phyloP scores from a whole-genome alignment of 1,140 invertebrate genomes.

The Heliconius himera region DNA sequence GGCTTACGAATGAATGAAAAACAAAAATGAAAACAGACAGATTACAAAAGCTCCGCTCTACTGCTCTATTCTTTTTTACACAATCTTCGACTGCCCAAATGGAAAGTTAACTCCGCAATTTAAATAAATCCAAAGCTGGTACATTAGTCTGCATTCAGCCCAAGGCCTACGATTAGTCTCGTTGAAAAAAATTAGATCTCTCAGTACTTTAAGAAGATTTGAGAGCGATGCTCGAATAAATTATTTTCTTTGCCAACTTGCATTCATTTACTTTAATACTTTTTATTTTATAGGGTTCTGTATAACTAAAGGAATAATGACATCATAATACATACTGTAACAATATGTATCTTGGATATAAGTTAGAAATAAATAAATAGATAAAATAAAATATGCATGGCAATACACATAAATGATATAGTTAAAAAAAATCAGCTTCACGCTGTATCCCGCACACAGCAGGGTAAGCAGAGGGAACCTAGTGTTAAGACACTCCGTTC shows the following conservation, averaged over 20 bases:
- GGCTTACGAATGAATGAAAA: not conserved
- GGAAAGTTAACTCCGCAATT: constrained; percentile 23
- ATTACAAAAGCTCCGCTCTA: not conserved
- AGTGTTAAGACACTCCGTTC: too few species aligned
- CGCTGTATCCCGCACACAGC: too few species aligned
- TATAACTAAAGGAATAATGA: not conserved
- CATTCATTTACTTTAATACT: not conserved
- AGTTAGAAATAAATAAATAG: too few species aligned
- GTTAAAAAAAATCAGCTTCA: too few species aligned
- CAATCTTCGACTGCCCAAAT: constrained; percentile 11
- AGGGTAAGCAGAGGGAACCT: too few species aligned
- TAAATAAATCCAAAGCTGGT: constrained; percentile 30
- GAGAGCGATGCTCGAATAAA: constrained; percentile 10
- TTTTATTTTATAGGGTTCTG: not conserved
- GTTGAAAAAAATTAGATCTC: constrained; percentile 21
- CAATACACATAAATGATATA: too few species aligned
- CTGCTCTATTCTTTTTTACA: not conserved
- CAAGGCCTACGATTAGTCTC: constrained; percentile 31
- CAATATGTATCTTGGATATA: too few species aligned
- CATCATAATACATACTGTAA: too few species aligned
- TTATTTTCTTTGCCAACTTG: constrained; percentile 2
- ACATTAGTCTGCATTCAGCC: constrained; percentile 30
- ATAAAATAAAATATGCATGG: too few species aligned
- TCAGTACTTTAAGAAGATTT: constrained; percentile 27
- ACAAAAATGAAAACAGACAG: not conserved